Base-by-base conservation (phyloP, 2,113 vertebrate species). In the Dicentrarchus labrax region DNA sequence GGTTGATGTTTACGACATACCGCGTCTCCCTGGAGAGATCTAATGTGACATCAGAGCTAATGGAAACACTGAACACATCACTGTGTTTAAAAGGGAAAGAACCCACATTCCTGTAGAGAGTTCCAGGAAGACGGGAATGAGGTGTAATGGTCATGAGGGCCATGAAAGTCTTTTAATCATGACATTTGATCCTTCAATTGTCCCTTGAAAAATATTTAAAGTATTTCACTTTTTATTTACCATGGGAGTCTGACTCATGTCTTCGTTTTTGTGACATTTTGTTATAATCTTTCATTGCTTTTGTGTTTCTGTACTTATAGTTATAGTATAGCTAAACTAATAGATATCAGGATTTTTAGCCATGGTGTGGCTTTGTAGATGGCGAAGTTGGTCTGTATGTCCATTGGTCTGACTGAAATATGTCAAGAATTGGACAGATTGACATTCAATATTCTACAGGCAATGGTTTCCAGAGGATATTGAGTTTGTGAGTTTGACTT, bases 1-100 rank as follows among this genome's bases (percentile, higher is more conserved):
- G 72, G 72, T 60, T 41, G 64, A 47, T 87, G 87, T 92, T 87
- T 79, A 84, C 24, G 17, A 65, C 70, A 54, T 48, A 53, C 38
- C 73, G 16, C 30, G 22, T 80, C 72, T 78, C 86, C 78, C 69
- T 24, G 54, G 83, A 76, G 83, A 82, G 51, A 64, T 56, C 17
- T 76, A 79, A 86, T 57, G 78, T 72, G 83, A 74, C 8, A 15
- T 45, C 66, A 15, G 62, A 71, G 83, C 71, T 80, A 80, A 89
- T 85, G 86, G 85, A 90, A 90, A 79, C 79, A 51, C 67, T 56
- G 86, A 59, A 13, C 65, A 84, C 82, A 71, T 50, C 38, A 6
- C 5, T 59, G 24, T 2, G 12, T 69, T 69, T 43, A 24, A 36
- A 66, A 62, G 4, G 7, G n/a, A 41, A 59, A 62, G 38, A 45